These are phyloP conservation scores for Euplagia quadripunctaria DNA, from an alignment of 2,888 invertebrate genomes.

Conservation along the genomic window DNA sequence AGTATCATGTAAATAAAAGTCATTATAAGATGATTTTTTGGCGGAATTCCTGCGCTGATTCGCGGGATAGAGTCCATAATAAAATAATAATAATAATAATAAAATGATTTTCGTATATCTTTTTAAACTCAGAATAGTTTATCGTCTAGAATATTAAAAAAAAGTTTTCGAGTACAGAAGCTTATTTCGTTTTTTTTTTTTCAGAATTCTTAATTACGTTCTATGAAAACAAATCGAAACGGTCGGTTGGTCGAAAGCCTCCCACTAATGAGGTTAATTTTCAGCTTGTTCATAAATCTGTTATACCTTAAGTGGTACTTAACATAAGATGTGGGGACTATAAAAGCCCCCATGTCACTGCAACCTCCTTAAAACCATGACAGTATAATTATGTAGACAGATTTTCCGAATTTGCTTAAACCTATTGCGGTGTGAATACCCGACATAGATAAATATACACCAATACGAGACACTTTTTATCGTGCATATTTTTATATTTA, in stretches of 20 bases:
- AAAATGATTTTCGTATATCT: no score
- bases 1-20: no score
- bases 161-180: background rate
- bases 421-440: no score
- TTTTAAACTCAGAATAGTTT: no score
- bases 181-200: background rate
- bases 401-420: background rate
- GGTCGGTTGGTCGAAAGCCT: slow-evolving; percentile 2
- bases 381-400: background rate
- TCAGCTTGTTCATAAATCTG: slow-evolving; percentile 15
- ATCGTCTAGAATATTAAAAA: no score
- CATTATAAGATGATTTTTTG: no score
- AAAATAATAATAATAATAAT: no score
- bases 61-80: no score
- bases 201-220: background rate
- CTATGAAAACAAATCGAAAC: background rate
- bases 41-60: no score
- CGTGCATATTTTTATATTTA: background rate
- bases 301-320: slow-evolving; percentile 18
- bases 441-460: no score
- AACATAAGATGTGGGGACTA: slow-evolving; percentile 9
- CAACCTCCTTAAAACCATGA: background rate
- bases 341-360: background rate
- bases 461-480: background rate
- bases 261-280: slow-evolving; percentile 12